Evolutionary conservation across 2,113 vertebrate genomes (phyloP).

Genomic region (Silurus asotus): DNA sequence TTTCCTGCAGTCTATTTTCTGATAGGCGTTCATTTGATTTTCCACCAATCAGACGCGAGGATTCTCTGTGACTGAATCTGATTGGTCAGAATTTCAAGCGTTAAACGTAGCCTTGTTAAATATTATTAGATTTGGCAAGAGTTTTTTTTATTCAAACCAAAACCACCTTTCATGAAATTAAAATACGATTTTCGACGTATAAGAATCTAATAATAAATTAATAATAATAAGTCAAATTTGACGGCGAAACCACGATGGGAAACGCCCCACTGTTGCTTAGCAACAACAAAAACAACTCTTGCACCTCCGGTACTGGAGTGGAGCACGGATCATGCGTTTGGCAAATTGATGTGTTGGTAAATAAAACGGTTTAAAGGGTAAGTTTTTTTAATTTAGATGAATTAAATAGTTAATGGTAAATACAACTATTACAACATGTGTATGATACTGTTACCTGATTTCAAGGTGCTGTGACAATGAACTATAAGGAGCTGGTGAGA

Average conservation of each 20-base stretch:
- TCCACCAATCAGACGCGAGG: background rate
- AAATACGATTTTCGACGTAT: background rate
- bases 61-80: background rate
- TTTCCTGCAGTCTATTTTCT: background rate
- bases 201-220: background rate
- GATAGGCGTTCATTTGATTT: background rate
- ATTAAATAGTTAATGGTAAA: background rate
- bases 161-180: background rate
- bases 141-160: background rate
- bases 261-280: slow-evolving; percentile 65
- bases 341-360: too few species aligned
- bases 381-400: background rate
- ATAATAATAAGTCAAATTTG: background rate
- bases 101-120: background rate
- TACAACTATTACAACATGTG: background rate
- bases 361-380: background rate
- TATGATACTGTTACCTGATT: background rate
- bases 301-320: background rate
- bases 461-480: slow-evolving; percentile 72
- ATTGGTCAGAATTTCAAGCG: background rate
- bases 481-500: slow-evolving; percentile 72
- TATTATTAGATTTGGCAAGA: background rate
- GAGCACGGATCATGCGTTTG: background rate
- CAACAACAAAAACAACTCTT: slow-evolving; percentile 57
- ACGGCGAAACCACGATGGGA: background rate